Base-by-base conservation (phyloP, 2,113 vertebrate species). In the Spea multiplicata region DNA sequence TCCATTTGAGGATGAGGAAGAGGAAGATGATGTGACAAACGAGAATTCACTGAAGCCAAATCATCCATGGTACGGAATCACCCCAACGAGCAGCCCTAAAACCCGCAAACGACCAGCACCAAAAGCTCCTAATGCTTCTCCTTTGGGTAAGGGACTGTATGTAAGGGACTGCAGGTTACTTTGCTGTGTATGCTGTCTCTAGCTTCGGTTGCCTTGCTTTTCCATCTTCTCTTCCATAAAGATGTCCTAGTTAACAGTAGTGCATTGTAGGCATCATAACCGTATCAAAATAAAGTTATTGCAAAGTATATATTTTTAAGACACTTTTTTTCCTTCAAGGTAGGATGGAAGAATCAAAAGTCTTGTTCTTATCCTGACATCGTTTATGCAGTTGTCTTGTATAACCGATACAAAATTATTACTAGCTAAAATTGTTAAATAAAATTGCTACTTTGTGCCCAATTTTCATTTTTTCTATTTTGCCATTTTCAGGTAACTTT, bases 61-160 rank as follows among this genome's bases (percentile, higher is more conserved):
- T 79, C 97, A 99, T 81, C 97, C 97, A 0, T 99, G 97, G 97
- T 99, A 98, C 0, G 88, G 93, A 83, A 99, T 99, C 90, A 95
- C 93, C n/a, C 93, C 95, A 3, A 92, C 91, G 53, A 96, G 90
- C 80, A 94, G 92, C 81, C 89, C 90, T 46, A 93, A 89, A 86
- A 87, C 76, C 0, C 96, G 95, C 91, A 99, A 97, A 77, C 90
- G 96, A 0, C 94, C 84, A 0, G 97, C 97, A 6, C 96, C 97
- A 0, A 89, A 84, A 30, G 94, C 83, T 0, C 97, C 97, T 9
- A 90, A 48, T 0, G 84, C 91, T 0, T 92, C 91, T 30, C 90
- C 89, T 0, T 85, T 92, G 0, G 89, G 93, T 94, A 86, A 92
- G 92, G 16, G 30, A 30, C 30, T 30, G 30, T 30, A 1, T 30